phyloP scores from a whole-genome alignment of 2,113 vertebrate species.

The Lanius ludovicianus region DNA sequence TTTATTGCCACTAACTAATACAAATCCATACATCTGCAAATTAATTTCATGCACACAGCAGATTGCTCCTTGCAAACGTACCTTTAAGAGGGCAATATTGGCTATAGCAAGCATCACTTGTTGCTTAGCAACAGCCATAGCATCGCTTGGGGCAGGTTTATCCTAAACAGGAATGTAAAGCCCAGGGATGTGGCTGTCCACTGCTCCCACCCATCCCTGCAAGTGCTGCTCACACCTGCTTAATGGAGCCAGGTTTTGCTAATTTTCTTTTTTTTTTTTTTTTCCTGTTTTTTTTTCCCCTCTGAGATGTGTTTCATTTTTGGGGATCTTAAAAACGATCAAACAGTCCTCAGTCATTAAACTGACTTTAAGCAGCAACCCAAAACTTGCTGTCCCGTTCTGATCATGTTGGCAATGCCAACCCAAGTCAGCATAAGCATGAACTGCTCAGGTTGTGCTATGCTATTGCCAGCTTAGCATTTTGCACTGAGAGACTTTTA shows the following conservation, averaged over 20 bases:
- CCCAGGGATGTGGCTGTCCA: neutral
- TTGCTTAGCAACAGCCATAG: conserved; percentile 72
- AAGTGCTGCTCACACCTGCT: neutral
- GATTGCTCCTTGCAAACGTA: conserved; percentile 41
- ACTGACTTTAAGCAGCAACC: neutral
- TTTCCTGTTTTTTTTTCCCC: neutral
- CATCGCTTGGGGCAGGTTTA: conserved; percentile 13
- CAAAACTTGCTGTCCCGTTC: neutral
- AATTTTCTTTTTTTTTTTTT: accelerated
- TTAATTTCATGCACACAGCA: conserved; percentile 55
- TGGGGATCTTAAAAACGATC: neutral
- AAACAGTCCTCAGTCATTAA: neutral
- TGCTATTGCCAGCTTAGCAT: neutral
- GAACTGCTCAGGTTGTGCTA: neutral
- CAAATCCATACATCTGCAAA: conserved; percentile 57
- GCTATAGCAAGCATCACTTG: conserved; percentile 45
- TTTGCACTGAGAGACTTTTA: neutral
- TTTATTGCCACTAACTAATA: conserved; percentile 62
- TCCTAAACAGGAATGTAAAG: conserved; percentile 33
- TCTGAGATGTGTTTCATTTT: neutral
- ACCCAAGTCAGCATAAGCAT: accelerated
- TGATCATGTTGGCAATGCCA: accelerated
- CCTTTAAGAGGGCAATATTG: conserved; percentile 47
- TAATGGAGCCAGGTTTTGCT: neutral
- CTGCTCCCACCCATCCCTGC: neutral